Evolutionary conservation across 2,888 invertebrate species (phyloP), one percentile per base, ranked within the genome.

Genomic region (Meteorus colon): DNA sequence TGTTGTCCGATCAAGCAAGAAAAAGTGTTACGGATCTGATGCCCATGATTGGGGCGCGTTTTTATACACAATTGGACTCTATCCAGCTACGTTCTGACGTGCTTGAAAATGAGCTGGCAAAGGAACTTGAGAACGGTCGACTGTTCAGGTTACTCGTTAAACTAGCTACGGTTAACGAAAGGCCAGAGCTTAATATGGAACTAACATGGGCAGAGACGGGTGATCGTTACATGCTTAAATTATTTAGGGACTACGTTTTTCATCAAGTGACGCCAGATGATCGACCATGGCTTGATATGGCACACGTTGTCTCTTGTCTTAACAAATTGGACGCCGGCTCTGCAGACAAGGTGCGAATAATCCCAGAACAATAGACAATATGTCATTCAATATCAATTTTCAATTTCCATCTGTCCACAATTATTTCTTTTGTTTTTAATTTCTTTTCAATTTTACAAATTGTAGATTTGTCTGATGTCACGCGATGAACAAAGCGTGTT

Each of bases 31-130:
- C 96, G 80, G 98, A 99, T 91, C 93, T 99, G 85, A 99, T 99
- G 99, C 98, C 99, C 37, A 98, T 99, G 98, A 98, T 99, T 84
- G 99, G 96, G 63, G 98, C 98, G 63, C 92, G 98, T 76, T 99
- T 98, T 91, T 99, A 98, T 90, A 96, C 96, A 0, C 98, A 99
- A 91, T 92, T 98, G 88, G 98, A 99, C 90, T 95, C 96, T 6
- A 92, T 96, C 76, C 96, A 97, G 89, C 92, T 96, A 75, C 94
- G 97, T 81, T 94, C 95, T 66, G 99, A 99, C 89, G 93, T 95
- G 66, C 92, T 98, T 82, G 98, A 99, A 86, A 95, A 95, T 81
- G 98, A 98, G 89, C 91, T 99, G 78, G 93, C 96, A 16, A 95
- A 95, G 90, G 99, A 99, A 90, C 93, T 98, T 86, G 98, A 99